Base-by-base conservation (phyloP, 1,140 invertebrate species). In the Orussus abietinus region DNA sequence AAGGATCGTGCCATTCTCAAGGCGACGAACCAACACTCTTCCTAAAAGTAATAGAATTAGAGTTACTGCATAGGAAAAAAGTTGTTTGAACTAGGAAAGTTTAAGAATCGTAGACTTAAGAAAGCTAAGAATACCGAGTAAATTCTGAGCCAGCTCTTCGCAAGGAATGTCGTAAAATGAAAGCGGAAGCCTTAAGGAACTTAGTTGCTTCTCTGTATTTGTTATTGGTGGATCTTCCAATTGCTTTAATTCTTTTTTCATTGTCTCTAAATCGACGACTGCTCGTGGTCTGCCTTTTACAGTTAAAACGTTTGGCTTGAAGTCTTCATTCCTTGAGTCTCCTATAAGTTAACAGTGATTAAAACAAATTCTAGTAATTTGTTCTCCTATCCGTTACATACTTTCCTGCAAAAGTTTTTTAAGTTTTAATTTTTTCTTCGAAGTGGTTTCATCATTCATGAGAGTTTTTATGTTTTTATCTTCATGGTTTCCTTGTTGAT, bases 11-110 rank as follows among this genome's bases (percentile, higher is more conserved):
- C 72, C 75, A 57, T 77, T 63, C 9, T 75, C 67, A n/a, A 82
- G 47, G 51, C 68, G 63, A 25, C 82, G 67, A 3, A 84, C 80
- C 4, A 88, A 46, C 26, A 80, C 55, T 70, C 86, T 81, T 13
- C 71, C 71, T 72, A 45, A 43, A 41, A 37, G 10, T 30, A 26
- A 43, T 36, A 3, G 25, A 13, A 34, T 9, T 26, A 26, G 2
- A 19, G 2, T 10, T 14, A 45, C 32, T 33, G 13, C 15, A 19
- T 21, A n/a, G n/a, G 11, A 26, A 42, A 25, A 40, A 34, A 18
- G 19, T 35, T 29, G 3, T 20, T 20, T 28, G 13, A 38, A 26
- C 6, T 30, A 15, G 6, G 33, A 25, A 45, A 48, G 41, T 15
- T 25, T 17, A 1, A 17, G 17, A 10, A 12, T 9, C 17, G 9